phyloP scores from a whole-genome alignment of 2,113 vertebrate genomes.

The Platichthys stellatus region DNA sequence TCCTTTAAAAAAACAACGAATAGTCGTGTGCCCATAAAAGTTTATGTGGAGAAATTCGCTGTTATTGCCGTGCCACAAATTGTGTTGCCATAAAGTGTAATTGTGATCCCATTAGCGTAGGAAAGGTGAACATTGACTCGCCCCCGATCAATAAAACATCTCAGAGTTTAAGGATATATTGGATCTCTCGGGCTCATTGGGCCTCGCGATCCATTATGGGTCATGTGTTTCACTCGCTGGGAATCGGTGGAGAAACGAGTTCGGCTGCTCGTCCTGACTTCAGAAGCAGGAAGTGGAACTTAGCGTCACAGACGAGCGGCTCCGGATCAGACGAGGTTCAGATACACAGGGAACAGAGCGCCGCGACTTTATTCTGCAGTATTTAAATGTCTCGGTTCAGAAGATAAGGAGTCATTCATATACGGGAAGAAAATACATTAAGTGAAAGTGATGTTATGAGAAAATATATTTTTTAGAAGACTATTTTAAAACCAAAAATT shows the following conservation, averaged over 20 bases:
- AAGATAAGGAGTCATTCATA: too few relatives aligned
- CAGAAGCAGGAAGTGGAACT: slow-evolving; percentile 8
- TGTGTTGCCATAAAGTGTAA: slow-evolving; percentile 61
- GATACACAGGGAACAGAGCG: too few relatives aligned
- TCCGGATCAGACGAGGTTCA: too few relatives aligned
- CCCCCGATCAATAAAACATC: slow-evolving; percentile 75
- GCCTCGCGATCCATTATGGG: slow-evolving; percentile 64
- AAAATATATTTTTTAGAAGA: too few relatives aligned
- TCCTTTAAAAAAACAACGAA: slow-evolving; percentile 6
- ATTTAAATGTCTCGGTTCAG: too few relatives aligned
- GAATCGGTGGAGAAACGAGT: slow-evolving; percentile 35
- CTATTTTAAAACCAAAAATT: too few relatives aligned
- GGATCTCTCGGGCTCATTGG: slow-evolving; percentile 40
- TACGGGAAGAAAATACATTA: too few relatives aligned
- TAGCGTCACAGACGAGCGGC: slow-evolving; percentile 8
- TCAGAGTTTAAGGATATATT: slow-evolving; percentile 60
- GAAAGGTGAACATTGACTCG: slow-evolving; percentile 69
- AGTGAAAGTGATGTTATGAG: too few relatives aligned
- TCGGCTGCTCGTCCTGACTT: slow-evolving; percentile 31
- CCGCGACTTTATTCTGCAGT: too few relatives aligned
- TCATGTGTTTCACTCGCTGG: slow-evolving; percentile 46
- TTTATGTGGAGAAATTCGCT: slow-evolving; percentile 53
- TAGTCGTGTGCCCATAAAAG: slow-evolving; percentile 51
- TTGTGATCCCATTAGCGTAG: slow-evolving; percentile 57
- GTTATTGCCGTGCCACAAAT: slow-evolving; percentile 50